Percentiles rank a stretch among this genome's conserved stretches.
Evolutionary conservation across 2,113 vertebrate genomes (phyloP).

Genomic region (Pandion haliaetus): DNA sequence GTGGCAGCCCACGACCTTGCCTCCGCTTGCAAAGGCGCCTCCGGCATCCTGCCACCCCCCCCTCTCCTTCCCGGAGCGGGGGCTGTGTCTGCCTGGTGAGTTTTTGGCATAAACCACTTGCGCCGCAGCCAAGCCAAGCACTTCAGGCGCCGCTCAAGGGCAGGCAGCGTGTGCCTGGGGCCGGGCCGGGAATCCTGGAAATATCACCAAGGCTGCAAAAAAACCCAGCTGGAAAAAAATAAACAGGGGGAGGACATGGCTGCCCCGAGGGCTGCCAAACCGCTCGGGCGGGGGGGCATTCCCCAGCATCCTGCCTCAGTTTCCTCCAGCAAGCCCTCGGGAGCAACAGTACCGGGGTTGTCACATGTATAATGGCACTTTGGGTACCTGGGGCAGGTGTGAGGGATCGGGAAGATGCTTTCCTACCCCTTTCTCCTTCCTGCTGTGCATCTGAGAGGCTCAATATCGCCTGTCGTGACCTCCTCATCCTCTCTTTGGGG

Average conservation of each 20-base stretch:
- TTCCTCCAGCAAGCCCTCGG: background rate
- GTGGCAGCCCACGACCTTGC: background rate
- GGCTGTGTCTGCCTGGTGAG: background rate
- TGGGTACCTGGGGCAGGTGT: no score
- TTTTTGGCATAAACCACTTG: background rate
- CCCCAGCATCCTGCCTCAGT: background rate
- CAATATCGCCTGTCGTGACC: background rate
- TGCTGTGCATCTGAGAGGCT: background rate
- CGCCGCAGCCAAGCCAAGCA: background rate
- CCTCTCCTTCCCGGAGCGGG: background rate
- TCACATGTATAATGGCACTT: background rate
- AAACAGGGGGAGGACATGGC: background rate
- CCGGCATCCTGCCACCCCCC: no score
- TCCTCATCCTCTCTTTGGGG: background rate
- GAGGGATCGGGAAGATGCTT: background rate
- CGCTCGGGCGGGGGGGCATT: fast-evolving
- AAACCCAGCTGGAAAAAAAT: background rate
- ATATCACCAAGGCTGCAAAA: constrained; percentile 7
- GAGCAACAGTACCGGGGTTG: background rate
- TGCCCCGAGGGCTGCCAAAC: fast-evolving
- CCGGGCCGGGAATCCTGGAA: background rate
- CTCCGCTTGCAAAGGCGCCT: background rate
- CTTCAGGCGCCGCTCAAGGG: constrained; percentile 31
- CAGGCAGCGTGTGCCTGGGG: background rate
- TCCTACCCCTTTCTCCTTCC: background rate